Conservation (phyloP, 2,797 vertebrate species). For the Emydoidea blandingii region DNA sequence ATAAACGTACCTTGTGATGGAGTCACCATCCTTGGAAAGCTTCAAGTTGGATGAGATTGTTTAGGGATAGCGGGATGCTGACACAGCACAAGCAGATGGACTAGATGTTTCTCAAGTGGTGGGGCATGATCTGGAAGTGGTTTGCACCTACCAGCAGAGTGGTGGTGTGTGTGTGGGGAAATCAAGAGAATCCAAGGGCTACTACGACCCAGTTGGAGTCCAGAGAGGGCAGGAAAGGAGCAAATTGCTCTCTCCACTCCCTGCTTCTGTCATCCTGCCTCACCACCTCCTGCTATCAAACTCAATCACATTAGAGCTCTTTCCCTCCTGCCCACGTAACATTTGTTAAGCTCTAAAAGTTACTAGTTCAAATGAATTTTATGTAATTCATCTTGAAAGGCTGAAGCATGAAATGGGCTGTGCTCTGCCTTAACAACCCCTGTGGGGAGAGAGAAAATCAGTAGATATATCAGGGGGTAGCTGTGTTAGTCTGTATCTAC, state of each 20-base stretch:
- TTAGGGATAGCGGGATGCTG: not conserved
- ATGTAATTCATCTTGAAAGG: constrained; percentile 36
- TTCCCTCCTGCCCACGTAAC: constrained; percentile 36
- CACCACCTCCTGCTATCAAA: not conserved
- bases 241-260: not conserved
- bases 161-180: too few species aligned
- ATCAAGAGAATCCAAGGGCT: not conserved
- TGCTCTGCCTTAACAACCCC: constrained; percentile 12
- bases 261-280: not conserved
- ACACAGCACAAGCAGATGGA: not conserved
- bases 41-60: accelerated
- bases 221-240: not conserved
- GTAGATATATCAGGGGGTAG: not conserved
- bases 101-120: not conserved
- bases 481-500: too few species aligned
- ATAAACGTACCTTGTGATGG: not conserved
- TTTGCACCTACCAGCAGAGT: not conserved
- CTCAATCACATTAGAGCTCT: constrained; percentile 6
- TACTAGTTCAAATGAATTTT: not conserved
- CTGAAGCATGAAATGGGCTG: not conserved
- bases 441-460: constrained; percentile 16
- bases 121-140: not conserved
- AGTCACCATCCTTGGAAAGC: not conserved
- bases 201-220: not conserved
- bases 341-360: constrained; percentile 27